Conservation (phyloP, 2,113 vertebrate genomes). For the Callipepla squamata region DNA sequence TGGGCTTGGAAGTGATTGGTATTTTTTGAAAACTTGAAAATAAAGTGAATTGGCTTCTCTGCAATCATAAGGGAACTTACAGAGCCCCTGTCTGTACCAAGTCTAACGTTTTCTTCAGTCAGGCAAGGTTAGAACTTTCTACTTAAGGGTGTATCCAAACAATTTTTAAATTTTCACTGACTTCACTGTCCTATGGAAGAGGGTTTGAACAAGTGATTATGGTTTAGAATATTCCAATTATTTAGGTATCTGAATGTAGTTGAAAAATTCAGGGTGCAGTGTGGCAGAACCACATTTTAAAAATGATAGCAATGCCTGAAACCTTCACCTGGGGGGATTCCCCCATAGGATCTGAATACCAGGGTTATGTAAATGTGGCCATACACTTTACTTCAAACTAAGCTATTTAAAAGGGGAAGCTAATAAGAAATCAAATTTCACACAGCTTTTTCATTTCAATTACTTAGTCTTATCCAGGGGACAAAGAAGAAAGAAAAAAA, state of each 20-base stretch:
- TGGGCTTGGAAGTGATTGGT: not conserved
- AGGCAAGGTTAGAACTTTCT: not conserved
- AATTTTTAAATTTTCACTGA: not conserved
- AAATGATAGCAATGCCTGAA: not conserved
- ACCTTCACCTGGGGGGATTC: not conserved
- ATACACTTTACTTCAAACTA: not conserved
- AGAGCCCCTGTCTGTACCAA: not conserved
- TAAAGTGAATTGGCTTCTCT: not conserved
- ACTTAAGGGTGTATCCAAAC: not conserved
- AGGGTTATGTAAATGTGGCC: not conserved
- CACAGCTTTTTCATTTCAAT: not conserved
- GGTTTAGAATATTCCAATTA: not conserved
- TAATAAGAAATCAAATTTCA: not conserved
- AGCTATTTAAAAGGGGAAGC: not conserved
- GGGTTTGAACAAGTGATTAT: not conserved
- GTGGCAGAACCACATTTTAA: not conserved
- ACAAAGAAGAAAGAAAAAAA: not conserved
- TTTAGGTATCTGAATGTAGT: not conserved
- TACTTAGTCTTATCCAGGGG: not conserved
- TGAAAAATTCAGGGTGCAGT: not conserved
- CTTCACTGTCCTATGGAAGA: not conserved
- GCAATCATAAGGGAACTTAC: not conserved
- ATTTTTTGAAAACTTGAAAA: not conserved
- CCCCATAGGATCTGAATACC: not conserved
- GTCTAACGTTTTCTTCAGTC: not conserved